Conservation (phyloP, 92 coral and sea anemone species). For the Palythoa caribaeorum region DNA sequence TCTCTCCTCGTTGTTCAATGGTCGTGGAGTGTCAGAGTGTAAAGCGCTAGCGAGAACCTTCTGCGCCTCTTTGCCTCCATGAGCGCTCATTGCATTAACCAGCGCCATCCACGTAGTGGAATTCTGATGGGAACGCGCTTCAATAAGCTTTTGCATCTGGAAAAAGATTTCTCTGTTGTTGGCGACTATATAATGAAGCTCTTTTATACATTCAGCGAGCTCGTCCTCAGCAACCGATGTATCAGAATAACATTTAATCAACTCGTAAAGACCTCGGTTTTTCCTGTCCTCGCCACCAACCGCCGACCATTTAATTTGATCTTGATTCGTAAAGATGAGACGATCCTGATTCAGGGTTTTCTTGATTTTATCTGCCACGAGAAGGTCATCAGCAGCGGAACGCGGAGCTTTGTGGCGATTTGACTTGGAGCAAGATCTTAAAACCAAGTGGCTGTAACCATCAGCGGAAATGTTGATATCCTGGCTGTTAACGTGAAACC, state of each 20-base stretch:
- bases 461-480: conserved; percentile 83
- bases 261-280: conserved; percentile 81
- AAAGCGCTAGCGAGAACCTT: conserved; percentile 78
- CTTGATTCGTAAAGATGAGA: conserved; percentile 69
- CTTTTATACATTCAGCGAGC: conserved; percentile 85
- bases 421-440: conserved; percentile 60
- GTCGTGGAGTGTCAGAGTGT: conserved; percentile 73
- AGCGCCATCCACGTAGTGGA: conserved; percentile 86
- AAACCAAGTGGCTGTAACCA: conserved; percentile 83
- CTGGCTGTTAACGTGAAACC: conserved; percentile 70
- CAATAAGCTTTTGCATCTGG: conserved; percentile 59
- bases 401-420: conserved; percentile 54
- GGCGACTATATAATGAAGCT: conserved; percentile 79
- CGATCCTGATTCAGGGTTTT: conserved; percentile 71
- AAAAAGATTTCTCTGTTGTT: conserved; percentile 63
- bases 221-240: conserved; percentile 74
- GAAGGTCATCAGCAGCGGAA: conserved; percentile 27
- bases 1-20: conserved; percentile 81
- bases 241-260: conserved; percentile 92
- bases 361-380: conserved; percentile 11
- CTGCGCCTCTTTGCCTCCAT: conserved; percentile 78
- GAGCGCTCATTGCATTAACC: conserved; percentile 80
- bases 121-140: conserved; percentile 84
- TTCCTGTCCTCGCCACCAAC: conserved; percentile 73
- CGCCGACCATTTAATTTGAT: conserved; percentile 74